Evolutionary conservation across 1,140 invertebrate species (phyloP).

Genomic region (Archegozetes longisetosus): DNA sequence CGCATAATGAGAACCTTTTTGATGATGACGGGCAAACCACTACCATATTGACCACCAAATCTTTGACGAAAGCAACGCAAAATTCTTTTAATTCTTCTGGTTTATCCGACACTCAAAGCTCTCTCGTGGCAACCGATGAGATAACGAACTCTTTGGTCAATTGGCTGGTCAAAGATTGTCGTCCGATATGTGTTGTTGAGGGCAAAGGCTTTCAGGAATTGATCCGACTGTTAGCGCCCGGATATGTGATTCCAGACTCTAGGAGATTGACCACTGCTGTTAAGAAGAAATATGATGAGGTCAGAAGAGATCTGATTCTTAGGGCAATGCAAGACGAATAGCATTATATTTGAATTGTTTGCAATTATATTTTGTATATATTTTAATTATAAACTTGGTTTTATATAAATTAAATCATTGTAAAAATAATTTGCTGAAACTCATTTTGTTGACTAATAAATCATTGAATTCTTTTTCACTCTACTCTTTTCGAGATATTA

Average conservation of each 20-base stretch:
- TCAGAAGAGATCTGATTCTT: background rate
- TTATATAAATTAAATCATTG: too few relatives aligned
- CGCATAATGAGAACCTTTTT: background rate
- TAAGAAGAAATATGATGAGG: constrained; percentile 8
- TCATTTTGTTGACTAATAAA: too few relatives aligned
- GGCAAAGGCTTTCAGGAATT: constrained; percentile 15
- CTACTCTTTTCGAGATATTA: too few relatives aligned
- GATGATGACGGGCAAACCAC: background rate
- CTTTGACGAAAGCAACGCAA: background rate
- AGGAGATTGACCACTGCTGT: constrained; percentile 7
- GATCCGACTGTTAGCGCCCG: constrained; percentile 14
- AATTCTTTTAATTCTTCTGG: background rate
- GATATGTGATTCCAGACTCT: constrained; percentile 13
- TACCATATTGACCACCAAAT: background rate
- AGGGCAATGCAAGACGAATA: background rate
- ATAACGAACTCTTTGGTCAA: constrained; percentile 16
- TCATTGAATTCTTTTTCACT: too few relatives aligned
- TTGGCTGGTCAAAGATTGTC: constrained; percentile 18
- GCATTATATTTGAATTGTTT: too few relatives aligned
- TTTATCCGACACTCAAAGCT: background rate
- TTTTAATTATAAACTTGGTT: too few relatives aligned
- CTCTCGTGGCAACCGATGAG: constrained; percentile 6
- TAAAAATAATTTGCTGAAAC: too few relatives aligned
- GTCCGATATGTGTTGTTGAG: constrained; percentile 11
- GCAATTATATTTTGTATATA: too few relatives aligned